A percentile compares a stretch with the other conserved stretches of the same genome.
These are phyloP conservation scores for Acanthosepion pharaonis DNA, from an alignment of 2,888 invertebrate species.

Conservation along the genomic window DNA sequence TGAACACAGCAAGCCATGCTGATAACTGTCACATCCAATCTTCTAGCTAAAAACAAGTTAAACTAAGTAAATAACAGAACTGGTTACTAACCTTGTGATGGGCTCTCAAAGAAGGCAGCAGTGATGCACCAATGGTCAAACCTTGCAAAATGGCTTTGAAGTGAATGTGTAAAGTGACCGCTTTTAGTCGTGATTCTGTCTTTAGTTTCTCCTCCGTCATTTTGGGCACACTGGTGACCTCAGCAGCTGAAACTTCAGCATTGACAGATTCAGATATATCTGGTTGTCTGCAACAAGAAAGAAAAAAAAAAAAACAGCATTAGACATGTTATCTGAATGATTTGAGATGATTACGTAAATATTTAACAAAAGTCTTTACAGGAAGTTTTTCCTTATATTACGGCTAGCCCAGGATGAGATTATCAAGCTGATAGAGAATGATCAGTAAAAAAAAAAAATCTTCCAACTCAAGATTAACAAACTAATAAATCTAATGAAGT, in stretches of 20 bases:
- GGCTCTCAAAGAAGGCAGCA: constrained; percentile 96
- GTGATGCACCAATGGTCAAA: constrained; percentile 92
- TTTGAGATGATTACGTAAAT: too few species aligned
- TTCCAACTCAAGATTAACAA: too few species aligned
- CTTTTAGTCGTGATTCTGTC: constrained; percentile 50
- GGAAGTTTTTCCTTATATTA: too few species aligned
- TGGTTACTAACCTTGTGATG: constrained; percentile 82
- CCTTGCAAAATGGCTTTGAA: constrained; percentile 79
- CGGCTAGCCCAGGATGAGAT: too few species aligned
- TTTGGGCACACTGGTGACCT: constrained; percentile 18
- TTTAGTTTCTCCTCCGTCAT: background rate
- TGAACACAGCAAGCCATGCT: too few species aligned
- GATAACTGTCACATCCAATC: too few species aligned
- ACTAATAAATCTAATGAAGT: background rate
- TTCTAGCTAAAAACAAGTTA: too few species aligned
- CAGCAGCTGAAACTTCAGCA: constrained; percentile 42
- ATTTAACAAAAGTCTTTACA: too few species aligned
- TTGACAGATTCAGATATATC: constrained; percentile 43
- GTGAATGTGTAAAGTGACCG: constrained; percentile 66
- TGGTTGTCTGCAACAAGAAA: constrained; percentile 34
- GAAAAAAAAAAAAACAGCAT: too few species aligned
- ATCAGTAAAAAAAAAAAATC: too few species aligned
- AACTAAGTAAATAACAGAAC: background rate
- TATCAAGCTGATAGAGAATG: too few species aligned
- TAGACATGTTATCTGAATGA: too few species aligned